These are phyloP conservation scores for Drosophila kikkawai DNA, from an alignment of 1,140 invertebrate genomes.

Conservation along the genomic window DNA sequence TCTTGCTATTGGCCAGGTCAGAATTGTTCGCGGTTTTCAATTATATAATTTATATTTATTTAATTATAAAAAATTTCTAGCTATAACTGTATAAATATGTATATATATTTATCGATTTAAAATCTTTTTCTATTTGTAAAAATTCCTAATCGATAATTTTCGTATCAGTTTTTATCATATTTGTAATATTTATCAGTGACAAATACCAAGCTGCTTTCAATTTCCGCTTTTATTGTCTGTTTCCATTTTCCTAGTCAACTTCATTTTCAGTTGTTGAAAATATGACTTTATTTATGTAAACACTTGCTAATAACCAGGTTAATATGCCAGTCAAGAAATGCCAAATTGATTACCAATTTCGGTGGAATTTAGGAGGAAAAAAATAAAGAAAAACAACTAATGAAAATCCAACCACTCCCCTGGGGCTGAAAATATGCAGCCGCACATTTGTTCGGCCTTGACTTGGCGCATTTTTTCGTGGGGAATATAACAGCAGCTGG, in stretches of 20 bases:
- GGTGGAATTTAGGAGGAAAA: neutral
- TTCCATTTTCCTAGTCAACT: neutral
- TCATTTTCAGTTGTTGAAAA: neutral
- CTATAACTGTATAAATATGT: too few species aligned
- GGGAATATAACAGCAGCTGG: slow-evolving; percentile 7
- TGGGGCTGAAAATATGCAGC: slow-evolving; percentile 11
- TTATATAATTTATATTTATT: too few species aligned
- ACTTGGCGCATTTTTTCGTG: slow-evolving; percentile 27
- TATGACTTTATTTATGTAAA: neutral
- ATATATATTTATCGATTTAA: neutral
- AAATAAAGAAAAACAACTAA: neutral
- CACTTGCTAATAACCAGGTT: slow-evolving; percentile 9
- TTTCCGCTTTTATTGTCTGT: neutral
- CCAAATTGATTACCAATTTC: slow-evolving; percentile 10
- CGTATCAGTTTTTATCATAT: neutral
- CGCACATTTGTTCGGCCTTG: slow-evolving; percentile 37
- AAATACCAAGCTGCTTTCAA: neutral
- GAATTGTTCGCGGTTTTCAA: too few species aligned
- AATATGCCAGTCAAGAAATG: slow-evolving; percentile 9
- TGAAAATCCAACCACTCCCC: slow-evolving; percentile 7
- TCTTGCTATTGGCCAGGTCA: neutral
- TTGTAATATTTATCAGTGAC: neutral
- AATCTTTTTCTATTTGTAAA: neutral
- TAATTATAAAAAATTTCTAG: too few species aligned
- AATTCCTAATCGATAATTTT: neutral